Evolutionary conservation across 2,113 vertebrate species (phyloP), one percentile per base, ranked within the genome.

Genomic region (Malaclemys terrapin): DNA sequence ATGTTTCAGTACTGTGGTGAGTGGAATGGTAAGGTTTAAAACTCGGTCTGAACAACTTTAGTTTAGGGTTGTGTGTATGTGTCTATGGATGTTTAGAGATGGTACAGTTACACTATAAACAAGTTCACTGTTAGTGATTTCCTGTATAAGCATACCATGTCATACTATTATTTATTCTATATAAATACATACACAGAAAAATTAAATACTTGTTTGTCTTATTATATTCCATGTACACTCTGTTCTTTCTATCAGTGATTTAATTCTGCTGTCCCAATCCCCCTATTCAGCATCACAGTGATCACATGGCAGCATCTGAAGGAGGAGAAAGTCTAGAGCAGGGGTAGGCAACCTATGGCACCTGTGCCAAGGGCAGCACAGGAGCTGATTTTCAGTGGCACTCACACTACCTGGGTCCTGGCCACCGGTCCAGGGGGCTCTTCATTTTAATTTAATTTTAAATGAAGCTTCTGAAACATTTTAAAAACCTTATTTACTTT

Each of bases 71-170:
- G 8, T 27, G 6, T 1, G 10, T 79, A 19, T 88, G n/a, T 59
- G 12, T 84, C 78, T 89, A 52, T 47, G 88, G 85, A 57, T 83
- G 85, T 3, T n/a, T 69, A 2, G 27, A 84, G 25, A 42, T 19
- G 53, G 10, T 31, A 80, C 50, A 31, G 27, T 59, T 59, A 59
- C 57, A 35, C 59, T n/a, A 35, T 65, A 65, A 35, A 82, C 54
- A 4, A 75, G 14, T 88, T 91, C 76, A 83, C 4, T 11, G 6
- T 10, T 57, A 69, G 6, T 9, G 2, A 31, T 24, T 65, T 72
- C 29, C 8, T 4, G 1, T 38, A 4, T 29, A 19, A 56, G 3
- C 35, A 0, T 25, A 24, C 6, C 22, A 1, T 45, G 8, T 7
- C 62, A 62, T 3, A n/a, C 1, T 53, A 13, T 31, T 35, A 6